Evolutionary conservation across 2,888 invertebrate genomes (phyloP).

Genomic region (Campoletis raptor): DNA sequence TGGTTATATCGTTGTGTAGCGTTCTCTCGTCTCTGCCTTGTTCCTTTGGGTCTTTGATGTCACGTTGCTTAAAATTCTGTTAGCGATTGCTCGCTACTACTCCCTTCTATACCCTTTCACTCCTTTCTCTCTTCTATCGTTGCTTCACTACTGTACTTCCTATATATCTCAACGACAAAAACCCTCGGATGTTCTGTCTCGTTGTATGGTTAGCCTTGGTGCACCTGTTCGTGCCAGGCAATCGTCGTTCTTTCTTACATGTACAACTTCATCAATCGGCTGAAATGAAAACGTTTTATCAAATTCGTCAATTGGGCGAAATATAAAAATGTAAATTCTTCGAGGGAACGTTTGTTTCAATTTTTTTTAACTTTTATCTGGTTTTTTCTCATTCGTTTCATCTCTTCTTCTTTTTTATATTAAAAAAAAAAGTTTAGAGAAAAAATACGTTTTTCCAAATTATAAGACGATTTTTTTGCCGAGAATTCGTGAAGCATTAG

Average conservation of each 20-base stretch:
- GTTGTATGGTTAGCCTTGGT: conserved; percentile 47
- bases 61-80: conserved; percentile 74
- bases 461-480: not conserved
- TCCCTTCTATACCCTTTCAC: not conserved
- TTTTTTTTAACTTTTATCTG: not conserved
- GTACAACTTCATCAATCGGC: not conserved
- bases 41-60: conserved; percentile 74
- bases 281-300: conserved; percentile 9
- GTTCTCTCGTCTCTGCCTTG: conserved; percentile 40
- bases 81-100: conserved; percentile 64
- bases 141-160: not conserved
- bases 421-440: not conserved
- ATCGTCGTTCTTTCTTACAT: conserved; percentile 11
- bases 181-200: conserved; percentile 38
- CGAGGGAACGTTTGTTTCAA: not conserved
- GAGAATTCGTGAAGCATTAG: not conserved
- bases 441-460: not conserved
- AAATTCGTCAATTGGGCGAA: conserved; percentile 6
- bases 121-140: not conserved
- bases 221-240: conserved; percentile 54
- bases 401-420: no score
- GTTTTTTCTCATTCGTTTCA: no score
- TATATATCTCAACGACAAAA: conserved; percentile 40
- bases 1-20: conserved; percentile 66
- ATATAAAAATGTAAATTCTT: not conserved